Evolutionary conservation across 2,888 invertebrate genomes (phyloP), one percentile per base, ranked within the genome.

Genomic region (Dryococelus australis): DNA sequence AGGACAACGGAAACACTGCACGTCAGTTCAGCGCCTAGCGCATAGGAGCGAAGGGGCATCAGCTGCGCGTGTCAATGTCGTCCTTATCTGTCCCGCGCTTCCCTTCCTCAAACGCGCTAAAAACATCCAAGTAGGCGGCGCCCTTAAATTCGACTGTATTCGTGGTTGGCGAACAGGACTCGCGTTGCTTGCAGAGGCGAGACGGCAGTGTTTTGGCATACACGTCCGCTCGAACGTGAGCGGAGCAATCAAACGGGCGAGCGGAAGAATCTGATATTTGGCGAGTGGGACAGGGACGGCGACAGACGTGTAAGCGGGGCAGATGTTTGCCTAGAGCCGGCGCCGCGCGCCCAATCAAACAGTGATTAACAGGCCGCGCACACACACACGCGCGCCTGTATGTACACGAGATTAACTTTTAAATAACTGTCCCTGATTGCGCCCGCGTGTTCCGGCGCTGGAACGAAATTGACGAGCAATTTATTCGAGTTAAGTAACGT

Each of bases 341-440:
- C n/a, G n/a, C n/a, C n/a, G n/a, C n/a, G n/a, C n/a, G n/a, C 65
- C 65, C 65, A 65, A 65, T 65, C 65, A 65, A 65, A 65, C 65
- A 65, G 65, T 65, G 65, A 65, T 65, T 65, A 65, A 65, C 65
- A 65, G 24, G 65, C 65, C 10, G 8, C 16, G 5, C 65, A 6
- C 65, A 13, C 65, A 5, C n/a, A 5, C 65, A 65, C 20, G 10
- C 24, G 10, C 65, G 20, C 65, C 65, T 12, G 13, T 65, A 65
- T 65, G 8, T 65, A 65, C 65, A 24, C 65, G 65, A 20, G 65
- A 65, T 65, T 65, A 65, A 65, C 65, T 65, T 65, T 65, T 65
- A 65, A 65, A 65, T 65, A 65, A 65, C 65, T 20, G 65, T 65
- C 65, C n/a, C 65, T 65, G 65, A 65, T 65, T 65, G 65, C 65